These are phyloP conservation scores for Neoscelio sp. DNA, from an alignment of 2,888 invertebrate genomes.

Conservation along the genomic window DNA sequence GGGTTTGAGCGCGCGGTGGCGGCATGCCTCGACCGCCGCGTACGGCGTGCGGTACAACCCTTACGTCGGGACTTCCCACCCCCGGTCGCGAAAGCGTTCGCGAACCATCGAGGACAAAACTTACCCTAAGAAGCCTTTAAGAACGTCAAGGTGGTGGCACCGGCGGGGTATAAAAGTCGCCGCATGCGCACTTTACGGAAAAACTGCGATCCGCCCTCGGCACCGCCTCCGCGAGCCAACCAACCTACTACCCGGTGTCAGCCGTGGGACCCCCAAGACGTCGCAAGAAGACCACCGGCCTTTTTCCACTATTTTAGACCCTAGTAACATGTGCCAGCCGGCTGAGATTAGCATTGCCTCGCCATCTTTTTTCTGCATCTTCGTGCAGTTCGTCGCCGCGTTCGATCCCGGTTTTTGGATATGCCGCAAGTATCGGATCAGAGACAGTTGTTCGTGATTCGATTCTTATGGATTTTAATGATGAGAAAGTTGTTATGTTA, in stretches of 20 bases:
- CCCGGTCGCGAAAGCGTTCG: slow-evolving; percentile 43
- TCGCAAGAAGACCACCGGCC: slow-evolving; percentile 73
- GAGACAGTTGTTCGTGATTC: slow-evolving; percentile 15
- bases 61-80: slow-evolving; percentile 64
- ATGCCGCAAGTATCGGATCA: slow-evolving; percentile 24
- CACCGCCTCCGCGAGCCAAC: slow-evolving; percentile 77
- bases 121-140: slow-evolving; percentile 82
- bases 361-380: slow-evolving; percentile 49
- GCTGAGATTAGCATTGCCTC: slow-evolving; percentile 59
- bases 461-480: slow-evolving; percentile 1
- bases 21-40: slow-evolving; percentile 62
- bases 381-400: slow-evolving; percentile 25
- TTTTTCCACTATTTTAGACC: slow-evolving; percentile 70
- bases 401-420: slow-evolving; percentile 20
- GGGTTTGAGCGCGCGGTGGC: slow-evolving; percentile 7
- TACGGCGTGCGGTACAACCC: slow-evolving; percentile 71
- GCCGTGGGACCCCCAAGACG: slow-evolving; percentile 75
- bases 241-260: slow-evolving; percentile 68
- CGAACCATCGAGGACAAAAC: slow-evolving; percentile 77
- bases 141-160: slow-evolving; percentile 77
- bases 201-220: slow-evolving; percentile 81
- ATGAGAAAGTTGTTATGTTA: slow-evolving; percentile 1
- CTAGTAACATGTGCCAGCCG: slow-evolving; percentile 69
- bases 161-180: slow-evolving; percentile 81
- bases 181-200: slow-evolving; percentile 81